Conservation (phyloP, 2,797 vertebrate genomes). For the Myotis planiceps region DNA sequence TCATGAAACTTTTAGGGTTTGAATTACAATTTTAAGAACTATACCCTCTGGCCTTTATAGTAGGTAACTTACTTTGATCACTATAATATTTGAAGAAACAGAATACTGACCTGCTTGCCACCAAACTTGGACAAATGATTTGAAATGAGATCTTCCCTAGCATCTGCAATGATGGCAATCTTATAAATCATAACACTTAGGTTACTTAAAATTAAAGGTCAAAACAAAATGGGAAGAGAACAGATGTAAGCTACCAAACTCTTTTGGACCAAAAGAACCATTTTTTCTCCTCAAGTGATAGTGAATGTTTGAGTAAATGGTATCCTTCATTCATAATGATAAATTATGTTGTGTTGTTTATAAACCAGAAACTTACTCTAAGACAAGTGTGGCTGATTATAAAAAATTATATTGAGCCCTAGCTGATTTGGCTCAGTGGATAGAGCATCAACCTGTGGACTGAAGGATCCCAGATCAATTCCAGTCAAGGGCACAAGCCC, state of each 20-base stretch:
- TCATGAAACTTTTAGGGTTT: not conserved
- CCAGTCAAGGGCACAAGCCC: too few relatives aligned
- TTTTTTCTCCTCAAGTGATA: not conserved
- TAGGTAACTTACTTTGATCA: not conserved
- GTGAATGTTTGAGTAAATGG: not conserved
- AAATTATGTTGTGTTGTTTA: not conserved
- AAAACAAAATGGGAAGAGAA: not conserved
- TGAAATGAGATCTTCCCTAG: not conserved
- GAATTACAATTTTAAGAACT: slow-evolving; percentile 14
- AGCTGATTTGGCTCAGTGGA: too few relatives aligned
- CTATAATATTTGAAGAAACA: not conserved
- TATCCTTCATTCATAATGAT: not conserved
- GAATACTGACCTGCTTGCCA: not conserved
- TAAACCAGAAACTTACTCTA: slow-evolving; percentile 25
- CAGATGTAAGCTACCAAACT: not conserved
- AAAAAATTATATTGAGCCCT: not conserved
- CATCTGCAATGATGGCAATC: not conserved
- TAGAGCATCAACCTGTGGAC: too few relatives aligned
- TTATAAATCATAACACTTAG: not conserved
- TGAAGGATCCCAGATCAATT: too few relatives aligned
- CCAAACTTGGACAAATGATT: not conserved
- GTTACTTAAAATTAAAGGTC: slow-evolving; percentile 17
- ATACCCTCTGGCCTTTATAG: not conserved
- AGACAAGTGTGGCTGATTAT: not conserved
- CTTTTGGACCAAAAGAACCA: not conserved